Evolutionary conservation across 2,888 invertebrate species (phyloP).

Genomic region (Parnassius glacialis): DNA sequence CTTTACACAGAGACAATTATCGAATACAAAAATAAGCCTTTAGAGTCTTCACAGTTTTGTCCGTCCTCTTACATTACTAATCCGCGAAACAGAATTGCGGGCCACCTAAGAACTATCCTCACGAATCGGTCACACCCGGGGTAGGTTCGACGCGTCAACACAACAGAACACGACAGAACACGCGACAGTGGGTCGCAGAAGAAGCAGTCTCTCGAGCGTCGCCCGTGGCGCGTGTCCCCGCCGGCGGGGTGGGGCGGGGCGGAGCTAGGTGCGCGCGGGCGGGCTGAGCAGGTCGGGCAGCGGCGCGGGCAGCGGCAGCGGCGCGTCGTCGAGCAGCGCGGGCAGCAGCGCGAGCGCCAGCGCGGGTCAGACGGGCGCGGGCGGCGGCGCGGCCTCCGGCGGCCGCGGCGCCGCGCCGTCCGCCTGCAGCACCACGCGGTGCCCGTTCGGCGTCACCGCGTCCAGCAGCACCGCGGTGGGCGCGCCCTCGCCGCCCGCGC

Average conservation of each 20-base stretch:
- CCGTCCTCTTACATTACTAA: slow-evolving; percentile 74
- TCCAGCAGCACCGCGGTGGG: slow-evolving; percentile 94
- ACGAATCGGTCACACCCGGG: slow-evolving; percentile 55
- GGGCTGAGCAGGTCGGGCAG: slow-evolving; percentile 78
- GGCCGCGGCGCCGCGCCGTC: slow-evolving; percentile 93
- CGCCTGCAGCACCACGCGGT: slow-evolving; percentile 94
- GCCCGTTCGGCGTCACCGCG: slow-evolving; percentile 89
- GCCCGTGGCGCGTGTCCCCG: slow-evolving; percentile 54
- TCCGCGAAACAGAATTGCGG: slow-evolving; percentile 64
- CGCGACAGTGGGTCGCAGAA: slow-evolving; percentile 74
- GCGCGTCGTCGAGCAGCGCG: slow-evolving; percentile 74
- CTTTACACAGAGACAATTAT: slow-evolving; percentile 71
- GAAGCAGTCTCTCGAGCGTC: slow-evolving; percentile 74
- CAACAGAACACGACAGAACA: slow-evolving; percentile 54
- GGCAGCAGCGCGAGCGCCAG: slow-evolving; percentile 79
- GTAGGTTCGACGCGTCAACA: slow-evolving; percentile 57
- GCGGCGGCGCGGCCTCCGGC: slow-evolving; percentile 90
- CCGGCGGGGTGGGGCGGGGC: slow-evolving; percentile 39
- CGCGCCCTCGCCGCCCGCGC: slow-evolving; percentile 81
- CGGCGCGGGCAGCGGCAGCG: slow-evolving; percentile 76
- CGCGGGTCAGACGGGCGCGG: slow-evolving; percentile 83
- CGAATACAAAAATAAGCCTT: slow-evolving; percentile 81
- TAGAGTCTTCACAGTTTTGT: slow-evolving; percentile 75
- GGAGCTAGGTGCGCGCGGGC: slow-evolving; percentile 72
- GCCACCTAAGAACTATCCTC: slow-evolving; percentile 63